Conservation (phyloP, 1,140 invertebrate genomes). For the Wiebesia pumilae region DNA sequence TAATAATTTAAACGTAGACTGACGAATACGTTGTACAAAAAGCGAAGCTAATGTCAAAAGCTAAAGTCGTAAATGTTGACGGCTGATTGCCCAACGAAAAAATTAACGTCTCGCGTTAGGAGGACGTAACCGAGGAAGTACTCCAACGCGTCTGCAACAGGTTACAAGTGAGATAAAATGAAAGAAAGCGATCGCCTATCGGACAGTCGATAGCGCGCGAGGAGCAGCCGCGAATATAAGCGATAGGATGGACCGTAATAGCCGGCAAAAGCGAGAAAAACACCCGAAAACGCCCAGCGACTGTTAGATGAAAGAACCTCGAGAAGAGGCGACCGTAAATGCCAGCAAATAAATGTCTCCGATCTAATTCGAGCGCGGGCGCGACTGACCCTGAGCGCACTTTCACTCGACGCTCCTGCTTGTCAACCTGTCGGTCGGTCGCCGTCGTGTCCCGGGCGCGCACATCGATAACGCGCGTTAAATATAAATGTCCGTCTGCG, state of each 20-base stretch:
- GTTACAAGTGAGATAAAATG: no score
- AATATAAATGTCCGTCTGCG: neutral
- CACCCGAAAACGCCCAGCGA: neutral
- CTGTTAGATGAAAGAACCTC: neutral
- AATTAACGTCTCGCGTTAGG: neutral
- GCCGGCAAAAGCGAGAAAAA: neutral
- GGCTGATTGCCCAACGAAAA: neutral
- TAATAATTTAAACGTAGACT: neutral
- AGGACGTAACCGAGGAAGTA: neutral
- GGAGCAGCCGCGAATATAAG: no score
- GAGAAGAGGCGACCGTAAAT: neutral
- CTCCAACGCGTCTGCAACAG: no score
- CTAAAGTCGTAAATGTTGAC: no score
- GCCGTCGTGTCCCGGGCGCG: neutral
- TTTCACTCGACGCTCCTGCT: neutral
- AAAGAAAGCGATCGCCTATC: no score
- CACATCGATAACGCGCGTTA: neutral
- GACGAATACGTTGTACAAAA: neutral
- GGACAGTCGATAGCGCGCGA: no score
- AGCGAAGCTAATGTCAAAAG: neutral
- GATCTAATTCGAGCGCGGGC: conserved; percentile 9
- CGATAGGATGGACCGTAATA: no score
- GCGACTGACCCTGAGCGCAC: conserved; percentile 32
- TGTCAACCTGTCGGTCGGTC: no score
- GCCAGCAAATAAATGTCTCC: neutral